phyloP scores from a whole-genome alignment of 2,888 invertebrate genomes.

The Tribolium freemani region DNA sequence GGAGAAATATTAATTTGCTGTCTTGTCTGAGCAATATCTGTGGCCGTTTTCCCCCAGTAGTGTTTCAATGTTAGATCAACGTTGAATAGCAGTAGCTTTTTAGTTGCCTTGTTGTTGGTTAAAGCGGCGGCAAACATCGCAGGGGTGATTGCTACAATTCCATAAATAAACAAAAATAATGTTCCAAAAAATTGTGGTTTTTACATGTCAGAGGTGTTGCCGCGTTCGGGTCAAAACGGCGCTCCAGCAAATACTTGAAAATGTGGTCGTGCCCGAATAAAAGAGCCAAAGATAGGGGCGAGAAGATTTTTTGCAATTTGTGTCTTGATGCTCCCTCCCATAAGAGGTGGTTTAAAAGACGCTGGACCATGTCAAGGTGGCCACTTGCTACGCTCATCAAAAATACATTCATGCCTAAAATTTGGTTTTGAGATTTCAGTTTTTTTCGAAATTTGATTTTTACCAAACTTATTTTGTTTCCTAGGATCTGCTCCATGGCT shows the following conservation, averaged over 20 bases:
- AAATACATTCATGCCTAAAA: constrained; percentile 61
- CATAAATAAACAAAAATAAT: constrained; percentile 6
- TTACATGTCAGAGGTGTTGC: constrained; percentile 55
- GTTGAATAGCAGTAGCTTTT: constrained; percentile 52
- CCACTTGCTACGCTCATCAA: constrained; percentile 61
- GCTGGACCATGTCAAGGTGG: constrained; percentile 57
- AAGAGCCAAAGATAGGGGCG: constrained; percentile 61
- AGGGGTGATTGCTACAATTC: constrained; percentile 60
- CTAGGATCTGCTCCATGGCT: constrained; percentile 62
- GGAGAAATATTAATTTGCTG: constrained; percentile 22
- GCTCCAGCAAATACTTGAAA: constrained; percentile 58
- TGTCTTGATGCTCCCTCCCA: constrained; percentile 62
- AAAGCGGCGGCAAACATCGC: constrained; percentile 63
- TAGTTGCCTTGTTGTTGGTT: constrained; percentile 54
- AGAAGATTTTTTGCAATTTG: constrained; percentile 60
- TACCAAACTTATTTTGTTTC: constrained; percentile 62
- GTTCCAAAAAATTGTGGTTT: neutral
- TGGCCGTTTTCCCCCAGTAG: constrained; percentile 52
- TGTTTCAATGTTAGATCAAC: constrained; percentile 54
- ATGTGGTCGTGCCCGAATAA: constrained; percentile 58
- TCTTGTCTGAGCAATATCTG: constrained; percentile 51
- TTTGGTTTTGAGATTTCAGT: neutral
- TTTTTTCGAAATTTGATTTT: constrained; percentile 17
- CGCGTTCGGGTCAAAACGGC: constrained; percentile 58
- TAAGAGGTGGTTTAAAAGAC: constrained; percentile 61